phyloP scores from a whole-genome alignment of 2,888 invertebrate genomes.

The Drosophila tripunctata region DNA sequence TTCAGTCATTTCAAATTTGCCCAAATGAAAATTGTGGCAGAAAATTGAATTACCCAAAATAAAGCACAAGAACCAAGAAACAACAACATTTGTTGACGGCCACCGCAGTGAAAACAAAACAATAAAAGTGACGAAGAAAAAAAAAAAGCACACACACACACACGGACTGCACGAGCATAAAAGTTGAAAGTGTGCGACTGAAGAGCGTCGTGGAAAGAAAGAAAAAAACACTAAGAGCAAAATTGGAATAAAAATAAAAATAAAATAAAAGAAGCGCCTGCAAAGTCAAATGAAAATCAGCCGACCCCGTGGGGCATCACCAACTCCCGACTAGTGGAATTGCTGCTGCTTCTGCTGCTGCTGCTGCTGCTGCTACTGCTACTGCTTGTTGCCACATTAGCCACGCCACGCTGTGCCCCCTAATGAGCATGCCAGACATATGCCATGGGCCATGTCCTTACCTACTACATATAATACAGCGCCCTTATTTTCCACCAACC shows the following conservation, averaged over 20 bases:
- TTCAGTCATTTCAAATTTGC: slow-evolving; percentile 45
- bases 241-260: slow-evolving; percentile 1
- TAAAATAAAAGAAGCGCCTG: slow-evolving; percentile 35
- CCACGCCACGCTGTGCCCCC: slow-evolving; percentile 76
- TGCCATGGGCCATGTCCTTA: slow-evolving; percentile 69
- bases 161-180: slow-evolving; percentile 31
- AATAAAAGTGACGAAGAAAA: slow-evolving; percentile 56
- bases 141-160: not conserved
- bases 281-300: slow-evolving; percentile 76
- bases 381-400: slow-evolving; percentile 73
- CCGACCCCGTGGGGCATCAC: slow-evolving; percentile 50
- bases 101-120: slow-evolving; percentile 73
- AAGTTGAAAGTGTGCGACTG: slow-evolving; percentile 59
- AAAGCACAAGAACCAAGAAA: slow-evolving; percentile 35
- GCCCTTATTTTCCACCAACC: not conserved
- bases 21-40: slow-evolving; percentile 77
- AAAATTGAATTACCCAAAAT: slow-evolving; percentile 71
- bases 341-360: not conserved
- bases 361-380: slow-evolving; percentile 4
- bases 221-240: not conserved
- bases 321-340: slow-evolving; percentile 20
- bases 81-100: slow-evolving; percentile 38
- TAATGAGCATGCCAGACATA: slow-evolving; percentile 77
- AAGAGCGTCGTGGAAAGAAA: slow-evolving; percentile 25
- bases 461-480: slow-evolving; percentile 39